Evolutionary conservation across 2,797 vertebrate genomes (phyloP).

Genomic region (Phataginus tricuspis): DNA sequence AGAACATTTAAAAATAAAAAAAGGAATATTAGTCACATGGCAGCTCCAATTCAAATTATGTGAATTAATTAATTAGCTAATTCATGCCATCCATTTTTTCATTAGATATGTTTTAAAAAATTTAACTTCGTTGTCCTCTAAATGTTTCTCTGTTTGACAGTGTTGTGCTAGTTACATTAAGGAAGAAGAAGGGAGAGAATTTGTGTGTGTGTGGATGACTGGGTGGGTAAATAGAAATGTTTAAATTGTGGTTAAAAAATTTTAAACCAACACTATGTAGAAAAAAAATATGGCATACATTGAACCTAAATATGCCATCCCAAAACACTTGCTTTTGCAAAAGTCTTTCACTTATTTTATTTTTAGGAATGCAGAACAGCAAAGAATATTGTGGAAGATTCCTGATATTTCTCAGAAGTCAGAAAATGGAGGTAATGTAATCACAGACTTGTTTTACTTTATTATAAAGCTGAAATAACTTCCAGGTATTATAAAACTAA

Average conservation of each 20-base stretch:
- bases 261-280: not conserved
- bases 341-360: slow-evolving; percentile 65
- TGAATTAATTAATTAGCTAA: not conserved
- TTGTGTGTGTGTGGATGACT: not conserved
- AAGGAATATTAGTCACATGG: not conserved
- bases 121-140: not conserved
- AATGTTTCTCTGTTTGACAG: not conserved
- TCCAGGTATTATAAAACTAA: not conserved
- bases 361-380: slow-evolving; percentile 95
- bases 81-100: not conserved
- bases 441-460: not conserved
- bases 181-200: not conserved
- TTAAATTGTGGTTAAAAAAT: not conserved
- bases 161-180: not conserved
- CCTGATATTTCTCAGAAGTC: slow-evolving; percentile 97
- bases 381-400: slow-evolving; percentile 98
- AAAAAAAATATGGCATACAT: not conserved
- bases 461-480: not conserved
- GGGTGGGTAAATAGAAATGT: not conserved
- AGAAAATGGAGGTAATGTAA: slow-evolving; percentile 94
- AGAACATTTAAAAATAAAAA: not conserved
- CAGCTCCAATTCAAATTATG: not conserved
- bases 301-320: not conserved
- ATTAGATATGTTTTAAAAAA: not conserved
- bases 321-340: not conserved